Conservation (phyloP, 2,888 invertebrate species). For the Dyspetes luteomarginatus region DNA sequence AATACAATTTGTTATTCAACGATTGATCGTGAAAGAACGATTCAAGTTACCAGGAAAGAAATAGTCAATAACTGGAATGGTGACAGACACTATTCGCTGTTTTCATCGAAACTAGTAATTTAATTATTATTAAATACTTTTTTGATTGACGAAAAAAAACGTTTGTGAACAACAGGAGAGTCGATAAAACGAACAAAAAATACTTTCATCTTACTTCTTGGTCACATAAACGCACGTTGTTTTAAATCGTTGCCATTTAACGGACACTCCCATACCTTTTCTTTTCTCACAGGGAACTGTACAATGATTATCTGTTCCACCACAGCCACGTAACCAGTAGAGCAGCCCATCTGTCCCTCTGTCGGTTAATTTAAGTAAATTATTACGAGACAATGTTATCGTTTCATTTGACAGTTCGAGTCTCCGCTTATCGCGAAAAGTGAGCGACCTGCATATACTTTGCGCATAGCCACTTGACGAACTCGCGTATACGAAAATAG, state of each 20-base stretch:
- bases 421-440: neutral
- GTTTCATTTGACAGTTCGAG: constrained; percentile 71
- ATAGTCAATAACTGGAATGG: too few relatives aligned
- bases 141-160: too few relatives aligned
- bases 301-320: constrained; percentile 6
- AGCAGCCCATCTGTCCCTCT: constrained; percentile 57
- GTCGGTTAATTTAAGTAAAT: constrained; percentile 73
- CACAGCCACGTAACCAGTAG: neutral
- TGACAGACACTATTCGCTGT: too few relatives aligned
- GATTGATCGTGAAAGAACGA: too few relatives aligned
- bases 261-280: neutral
- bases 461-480: neutral
- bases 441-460: neutral
- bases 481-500: neutral
- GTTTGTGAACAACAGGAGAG: neutral
- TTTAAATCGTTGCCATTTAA: constrained; percentile 33
- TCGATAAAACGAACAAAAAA: neutral
- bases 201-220: neutral
- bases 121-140: too few relatives aligned
- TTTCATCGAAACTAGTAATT: too few relatives aligned
- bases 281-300: neutral
- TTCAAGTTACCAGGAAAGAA: too few relatives aligned
- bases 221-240: neutral
- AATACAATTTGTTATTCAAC: too few relatives aligned
- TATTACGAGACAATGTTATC: constrained; percentile 79